These are phyloP conservation scores for Macrochelys suwanniensis DNA, from an alignment of 2,797 vertebrate species.

Conservation along the genomic window DNA sequence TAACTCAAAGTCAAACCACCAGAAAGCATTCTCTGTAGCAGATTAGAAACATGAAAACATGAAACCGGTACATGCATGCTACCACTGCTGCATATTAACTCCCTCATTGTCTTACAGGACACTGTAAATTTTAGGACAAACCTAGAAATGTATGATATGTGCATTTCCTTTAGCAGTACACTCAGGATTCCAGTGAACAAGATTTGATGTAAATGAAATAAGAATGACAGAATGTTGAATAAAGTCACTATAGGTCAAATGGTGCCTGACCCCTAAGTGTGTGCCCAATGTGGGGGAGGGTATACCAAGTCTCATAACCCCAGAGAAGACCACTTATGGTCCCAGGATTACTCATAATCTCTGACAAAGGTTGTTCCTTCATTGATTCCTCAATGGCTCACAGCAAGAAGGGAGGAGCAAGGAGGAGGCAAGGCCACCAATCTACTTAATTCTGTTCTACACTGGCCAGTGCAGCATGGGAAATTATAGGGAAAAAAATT, in stretches of 20 bases:
- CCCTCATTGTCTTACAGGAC: not conserved
- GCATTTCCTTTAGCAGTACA: not conserved
- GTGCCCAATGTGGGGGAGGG: not conserved
- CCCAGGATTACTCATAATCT: fast-evolving
- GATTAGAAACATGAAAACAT: not conserved
- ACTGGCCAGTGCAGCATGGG: not conserved
- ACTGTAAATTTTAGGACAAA: not conserved
- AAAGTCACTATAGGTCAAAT: not conserved
- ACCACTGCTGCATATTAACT: not conserved
- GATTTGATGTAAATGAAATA: not conserved
- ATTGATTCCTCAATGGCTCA: not conserved
- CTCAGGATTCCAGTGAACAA: not conserved
- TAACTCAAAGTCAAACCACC: not conserved
- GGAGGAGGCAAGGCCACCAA: fast-evolving
- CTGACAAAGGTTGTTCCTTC: fast-evolving
- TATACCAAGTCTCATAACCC: not conserved
- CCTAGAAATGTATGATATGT: not conserved
- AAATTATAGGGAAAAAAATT: fast-evolving
- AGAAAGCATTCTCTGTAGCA: not conserved
- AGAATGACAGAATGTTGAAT: not conserved
- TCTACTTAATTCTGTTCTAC: not conserved
- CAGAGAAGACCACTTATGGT: not conserved
- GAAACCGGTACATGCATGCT: not conserved
- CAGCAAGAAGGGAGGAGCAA: not conserved
- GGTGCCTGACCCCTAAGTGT: not conserved